Base-by-base conservation (phyloP, 2,113 vertebrate species). In the Tachycineta bicolor region DNA sequence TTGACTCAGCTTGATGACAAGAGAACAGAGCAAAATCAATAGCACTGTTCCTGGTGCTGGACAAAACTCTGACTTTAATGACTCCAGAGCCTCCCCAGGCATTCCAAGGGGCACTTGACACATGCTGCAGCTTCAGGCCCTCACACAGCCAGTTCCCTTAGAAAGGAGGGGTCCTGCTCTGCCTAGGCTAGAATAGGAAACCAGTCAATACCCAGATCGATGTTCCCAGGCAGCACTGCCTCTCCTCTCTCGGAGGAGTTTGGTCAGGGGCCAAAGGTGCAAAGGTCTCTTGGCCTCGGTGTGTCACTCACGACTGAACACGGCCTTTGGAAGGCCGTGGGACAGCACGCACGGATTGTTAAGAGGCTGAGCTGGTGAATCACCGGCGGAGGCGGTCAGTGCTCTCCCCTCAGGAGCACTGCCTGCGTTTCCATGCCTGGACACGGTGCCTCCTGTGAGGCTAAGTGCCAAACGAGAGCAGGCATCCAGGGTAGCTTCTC, bases 321-420 rank as follows among this genome's bases (percentile, higher is more conserved):
- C 0, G 1, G 58, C 77, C 73, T 89, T 69, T 55, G 81, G 73
- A 83, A 84, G 43, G 58, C n/a, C 21, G 31, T 0, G 1, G 55
- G 44, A 52, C 50, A 44, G 33, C 2, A 1, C 1, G 0, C 33
- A 17, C 0, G 6, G n/a, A 63, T 68, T 50, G 59, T 34, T 46
- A 31, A 21, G 16, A 20, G 28, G 24, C 58, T 80, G 0, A 0
- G 19, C 60, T 49, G 49, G 43, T 75, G 91, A 79, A 20, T 94
- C 67, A 76, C 20, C 4, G 4, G 29, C 26, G 16, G 16, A 85
- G 41, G 62, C 0, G 0, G 60, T 37, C 60, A 39, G 34, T 41
- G 58, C 52, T 60, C 31, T 69, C 28, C 33, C 16, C 14, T 44
- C 47, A n/a, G 26, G 34, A 89, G 43, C n/a, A 29, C 5, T n/a